Conservation (phyloP, 2,888 invertebrate species). For the Cetonia aurata region DNA sequence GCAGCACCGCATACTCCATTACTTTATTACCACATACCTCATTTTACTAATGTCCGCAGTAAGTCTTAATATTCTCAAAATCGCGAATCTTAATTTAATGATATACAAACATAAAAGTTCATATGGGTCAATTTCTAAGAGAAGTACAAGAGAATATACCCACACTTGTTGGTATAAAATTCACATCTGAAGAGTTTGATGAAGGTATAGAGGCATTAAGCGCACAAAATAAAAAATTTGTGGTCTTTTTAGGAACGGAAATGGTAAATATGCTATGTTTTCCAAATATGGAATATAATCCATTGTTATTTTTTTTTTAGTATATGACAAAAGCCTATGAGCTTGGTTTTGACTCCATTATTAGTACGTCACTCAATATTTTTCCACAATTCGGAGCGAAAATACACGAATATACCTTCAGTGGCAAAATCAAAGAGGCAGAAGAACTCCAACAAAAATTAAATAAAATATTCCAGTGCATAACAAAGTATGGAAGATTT, state of each 20-base stretch:
- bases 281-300: not conserved
- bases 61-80: slow-evolving; percentile 62
- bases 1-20: slow-evolving; percentile 83
- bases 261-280: slow-evolving; percentile 67
- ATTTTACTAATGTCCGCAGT: slow-evolving; percentile 79
- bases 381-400: slow-evolving; percentile 72
- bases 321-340: slow-evolving; percentile 76
- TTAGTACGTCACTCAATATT: slow-evolving; percentile 78
- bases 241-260: slow-evolving; percentile 78
- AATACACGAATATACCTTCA: slow-evolving; percentile 70
- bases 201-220: slow-evolving; percentile 75
- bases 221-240: slow-evolving; percentile 68
- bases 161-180: slow-evolving; percentile 85
- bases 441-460: slow-evolving; percentile 68
- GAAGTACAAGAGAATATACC: slow-evolving; percentile 75
- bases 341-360: slow-evolving; percentile 79
- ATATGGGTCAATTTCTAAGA: slow-evolving; percentile 79
- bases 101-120: slow-evolving; percentile 67
- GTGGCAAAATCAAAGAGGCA: slow-evolving; percentile 67
- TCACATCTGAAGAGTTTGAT: slow-evolving; percentile 79
- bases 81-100: too few species aligned
- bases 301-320: slow-evolving; percentile 62
- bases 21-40: slow-evolving; percentile 87
- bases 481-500: slow-evolving; percentile 64
- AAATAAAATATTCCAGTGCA: slow-evolving; percentile 58